Percentiles rank a stretch among this genome's conserved stretches.
Conservation (phyloP, 2,113 vertebrate species). For the Acrocephalus kingi region DNA sequence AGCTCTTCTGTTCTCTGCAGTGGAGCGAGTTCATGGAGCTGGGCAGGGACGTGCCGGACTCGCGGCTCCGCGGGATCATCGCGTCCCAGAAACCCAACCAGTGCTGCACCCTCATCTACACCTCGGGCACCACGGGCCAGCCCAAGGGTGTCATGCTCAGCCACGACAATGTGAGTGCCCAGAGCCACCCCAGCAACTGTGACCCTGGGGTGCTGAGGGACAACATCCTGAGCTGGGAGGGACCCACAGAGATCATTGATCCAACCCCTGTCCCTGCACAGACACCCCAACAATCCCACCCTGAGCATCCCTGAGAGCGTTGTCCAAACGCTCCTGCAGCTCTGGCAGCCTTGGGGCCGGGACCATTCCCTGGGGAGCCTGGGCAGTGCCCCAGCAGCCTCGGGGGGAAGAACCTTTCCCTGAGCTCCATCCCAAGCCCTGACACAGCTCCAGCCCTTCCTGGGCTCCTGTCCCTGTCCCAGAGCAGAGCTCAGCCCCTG, state of each 20-base stretch:
- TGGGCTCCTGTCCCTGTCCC: background rate
- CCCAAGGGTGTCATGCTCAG: slow-evolving; percentile 97
- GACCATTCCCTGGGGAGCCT: no score
- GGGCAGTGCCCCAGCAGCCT: no score
- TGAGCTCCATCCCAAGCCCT: background rate
- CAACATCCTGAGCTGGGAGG: background rate
- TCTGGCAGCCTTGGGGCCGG: no score
- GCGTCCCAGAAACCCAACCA: slow-evolving; percentile 86
- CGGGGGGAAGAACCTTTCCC: background rate
- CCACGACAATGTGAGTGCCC: slow-evolving; percentile 87
- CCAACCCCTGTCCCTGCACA: background rate
- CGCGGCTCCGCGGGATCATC: slow-evolving; percentile 76
- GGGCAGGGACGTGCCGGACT: slow-evolving; percentile 70
- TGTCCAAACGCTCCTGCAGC: background rate
- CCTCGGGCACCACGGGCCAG: slow-evolving; percentile 87
- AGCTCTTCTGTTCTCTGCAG: slow-evolving; percentile 59
- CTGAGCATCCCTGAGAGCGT: background rate
- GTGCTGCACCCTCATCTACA: slow-evolving; percentile 92
- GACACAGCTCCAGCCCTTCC: background rate
- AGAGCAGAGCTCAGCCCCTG: slow-evolving; percentile 1
- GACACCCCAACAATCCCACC: background rate
- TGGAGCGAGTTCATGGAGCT: slow-evolving; percentile 91
- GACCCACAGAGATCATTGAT: rapidly evolving
- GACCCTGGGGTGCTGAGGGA: background rate
- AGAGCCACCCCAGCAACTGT: background rate